Percentiles rank a stretch among this genome's conserved stretches.
Evolutionary conservation across 2,888 invertebrate species (phyloP).

Genomic region (Mellilla xanthometata): DNA sequence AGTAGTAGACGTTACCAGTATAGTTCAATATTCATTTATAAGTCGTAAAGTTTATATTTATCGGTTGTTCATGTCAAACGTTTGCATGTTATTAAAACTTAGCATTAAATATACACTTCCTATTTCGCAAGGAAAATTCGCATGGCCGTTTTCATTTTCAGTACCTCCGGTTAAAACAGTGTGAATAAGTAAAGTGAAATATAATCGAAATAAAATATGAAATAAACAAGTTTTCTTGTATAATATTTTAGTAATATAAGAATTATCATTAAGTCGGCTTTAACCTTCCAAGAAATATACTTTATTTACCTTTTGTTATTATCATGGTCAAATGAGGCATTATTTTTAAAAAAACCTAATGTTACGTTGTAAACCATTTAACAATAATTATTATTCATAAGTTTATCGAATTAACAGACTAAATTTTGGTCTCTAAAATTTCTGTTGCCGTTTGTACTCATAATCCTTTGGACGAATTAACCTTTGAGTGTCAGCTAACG

Average conservation of each 20-base stretch:
- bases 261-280: constrained; percentile 8
- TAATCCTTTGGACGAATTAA: background rate
- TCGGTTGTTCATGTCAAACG: background rate
- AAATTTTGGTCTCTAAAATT: no score
- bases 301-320: constrained; percentile 10
- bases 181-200: no score
- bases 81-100: background rate
- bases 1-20: background rate
- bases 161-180: no score
- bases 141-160: no score
- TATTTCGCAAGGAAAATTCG: background rate
- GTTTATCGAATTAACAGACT: no score
- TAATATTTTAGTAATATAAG: no score
- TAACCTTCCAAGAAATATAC: constrained; percentile 7
- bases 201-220: no score
- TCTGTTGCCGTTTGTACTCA: background rate
- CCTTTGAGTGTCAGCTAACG: background rate
- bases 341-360: constrained; percentile 6
- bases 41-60: background rate
- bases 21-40: background rate
- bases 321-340: constrained; percentile 9
- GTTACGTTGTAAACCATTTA: constrained; percentile 5
- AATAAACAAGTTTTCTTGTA: no score
- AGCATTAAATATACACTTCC: background rate
- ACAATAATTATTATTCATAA: background rate